Conservation (phyloP, 2,113 vertebrate species). For the Dendrocopos noguchii region DNA sequence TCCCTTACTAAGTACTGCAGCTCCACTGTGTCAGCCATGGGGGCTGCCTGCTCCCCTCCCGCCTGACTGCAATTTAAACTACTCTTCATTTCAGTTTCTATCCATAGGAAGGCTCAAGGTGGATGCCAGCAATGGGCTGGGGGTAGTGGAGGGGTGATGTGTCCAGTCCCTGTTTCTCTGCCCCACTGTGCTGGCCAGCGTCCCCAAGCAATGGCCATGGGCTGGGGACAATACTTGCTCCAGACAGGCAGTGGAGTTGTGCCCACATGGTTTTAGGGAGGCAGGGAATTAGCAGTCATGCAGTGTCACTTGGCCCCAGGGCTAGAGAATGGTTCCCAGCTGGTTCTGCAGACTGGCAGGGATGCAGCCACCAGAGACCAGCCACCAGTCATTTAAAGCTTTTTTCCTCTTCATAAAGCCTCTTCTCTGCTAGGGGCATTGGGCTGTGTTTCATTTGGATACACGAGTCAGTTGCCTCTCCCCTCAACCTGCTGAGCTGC, state of each 20-base stretch:
- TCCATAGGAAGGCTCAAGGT: accelerated
- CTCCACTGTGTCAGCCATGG: accelerated
- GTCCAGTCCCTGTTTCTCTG: neutral
- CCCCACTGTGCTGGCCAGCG: neutral
- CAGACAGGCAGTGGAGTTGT: neutral
- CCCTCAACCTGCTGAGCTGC: neutral
- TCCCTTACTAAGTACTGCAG: neutral
- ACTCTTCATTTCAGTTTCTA: neutral
- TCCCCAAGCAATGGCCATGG: neutral
- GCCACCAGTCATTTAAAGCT: neutral
- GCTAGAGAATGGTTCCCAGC: neutral
- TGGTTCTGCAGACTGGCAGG: neutral
- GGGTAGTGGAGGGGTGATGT: accelerated
- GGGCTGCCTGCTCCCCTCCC: neutral
- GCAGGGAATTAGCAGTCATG: accelerated
- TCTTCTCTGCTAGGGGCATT: neutral
- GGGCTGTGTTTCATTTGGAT: neutral
- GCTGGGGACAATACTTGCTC: neutral
- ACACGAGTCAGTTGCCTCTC: neutral
- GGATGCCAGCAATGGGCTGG: neutral
- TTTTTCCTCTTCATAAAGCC: neutral
- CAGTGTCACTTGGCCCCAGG: neutral
- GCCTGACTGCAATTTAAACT: neutral
- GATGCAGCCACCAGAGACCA: neutral
- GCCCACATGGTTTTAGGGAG: neutral